A percentile compares a stretch with the other conserved stretches of the same genome.
Evolutionary conservation across 2,888 invertebrate species (phyloP).

Genomic region (Epinotia ramella): DNA sequence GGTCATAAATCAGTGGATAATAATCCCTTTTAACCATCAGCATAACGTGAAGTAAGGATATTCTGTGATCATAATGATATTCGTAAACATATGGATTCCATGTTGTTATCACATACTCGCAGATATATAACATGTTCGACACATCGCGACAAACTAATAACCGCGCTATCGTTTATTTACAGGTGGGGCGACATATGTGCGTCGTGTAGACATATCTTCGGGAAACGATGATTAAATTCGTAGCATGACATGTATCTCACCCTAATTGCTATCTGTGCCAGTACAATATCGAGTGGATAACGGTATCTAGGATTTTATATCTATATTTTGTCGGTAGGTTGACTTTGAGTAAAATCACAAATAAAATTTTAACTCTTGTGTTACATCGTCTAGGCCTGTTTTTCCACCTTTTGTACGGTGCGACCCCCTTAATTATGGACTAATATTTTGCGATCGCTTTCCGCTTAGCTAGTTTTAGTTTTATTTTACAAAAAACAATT

Average conservation of each 20-base stretch:
- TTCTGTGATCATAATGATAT: not conserved
- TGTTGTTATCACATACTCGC: slow-evolving; percentile 7
- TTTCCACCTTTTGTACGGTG: too few relatives aligned
- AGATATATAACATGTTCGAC: slow-evolving; percentile 30
- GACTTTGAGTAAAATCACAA: not conserved
- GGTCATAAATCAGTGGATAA: too few relatives aligned
- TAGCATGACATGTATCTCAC: slow-evolving; percentile 23
- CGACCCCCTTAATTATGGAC: too few relatives aligned
- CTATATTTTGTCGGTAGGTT: not conserved
- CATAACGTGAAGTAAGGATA: too few relatives aligned
- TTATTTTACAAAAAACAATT: too few relatives aligned
- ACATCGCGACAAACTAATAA: slow-evolving; percentile 30
- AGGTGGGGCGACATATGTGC: slow-evolving; percentile 28
- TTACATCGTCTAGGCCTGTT: too few relatives aligned
- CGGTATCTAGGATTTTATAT: not conserved
- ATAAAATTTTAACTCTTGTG: too few relatives aligned
- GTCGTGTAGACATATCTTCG: slow-evolving; percentile 5
- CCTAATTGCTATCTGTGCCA: not conserved
- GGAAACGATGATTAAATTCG: slow-evolving; percentile 24
- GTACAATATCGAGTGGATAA: not conserved
- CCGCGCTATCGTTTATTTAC: slow-evolving; percentile 28
- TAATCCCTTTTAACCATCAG: too few relatives aligned
- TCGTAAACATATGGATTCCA: slow-evolving; percentile 5
- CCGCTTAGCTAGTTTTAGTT: too few relatives aligned
- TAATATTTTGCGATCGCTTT: too few relatives aligned